Conservation (phyloP, 2,797 vertebrate genomes). For the Cossypha polioptera region DNA sequence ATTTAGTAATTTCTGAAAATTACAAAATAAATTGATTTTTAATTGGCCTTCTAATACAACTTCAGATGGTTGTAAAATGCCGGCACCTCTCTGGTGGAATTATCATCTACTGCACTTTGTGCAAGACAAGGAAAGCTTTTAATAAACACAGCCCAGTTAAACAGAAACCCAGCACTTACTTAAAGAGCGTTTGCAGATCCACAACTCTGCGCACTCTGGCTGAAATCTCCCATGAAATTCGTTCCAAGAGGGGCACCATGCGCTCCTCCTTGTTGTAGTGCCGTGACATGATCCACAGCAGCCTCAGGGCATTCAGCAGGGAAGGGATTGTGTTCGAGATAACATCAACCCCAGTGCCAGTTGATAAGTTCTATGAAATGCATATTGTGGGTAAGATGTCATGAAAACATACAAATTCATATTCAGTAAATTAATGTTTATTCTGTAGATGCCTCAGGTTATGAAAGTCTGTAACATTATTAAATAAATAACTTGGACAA, state of each 20-base stretch:
- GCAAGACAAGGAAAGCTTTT: not conserved
- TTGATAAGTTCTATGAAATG: conserved; percentile 80
- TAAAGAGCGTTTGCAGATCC: conserved; percentile 81
- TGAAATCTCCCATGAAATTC: conserved; percentile 90
- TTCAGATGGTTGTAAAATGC: not conserved
- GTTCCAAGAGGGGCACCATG: conserved; percentile 90
- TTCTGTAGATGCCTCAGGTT: not conserved
- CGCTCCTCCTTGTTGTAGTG: conserved; percentile 88
- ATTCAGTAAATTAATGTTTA: not conserved
- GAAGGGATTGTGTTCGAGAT: conserved; percentile 83
- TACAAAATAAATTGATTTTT: not conserved
- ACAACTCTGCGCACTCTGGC: conserved; percentile 79
- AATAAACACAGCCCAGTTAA: not conserved
- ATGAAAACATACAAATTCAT: not conserved
- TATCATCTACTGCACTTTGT: fast-evolving
- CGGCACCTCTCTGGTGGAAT: not conserved
- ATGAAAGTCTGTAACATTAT: not conserved
- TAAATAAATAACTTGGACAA: not conserved
- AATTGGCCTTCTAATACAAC: not conserved
- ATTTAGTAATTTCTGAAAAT: not conserved
- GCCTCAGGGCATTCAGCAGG: conserved; percentile 86
- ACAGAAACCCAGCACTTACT: conserved; percentile 70
- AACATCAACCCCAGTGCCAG: conserved; percentile 76
- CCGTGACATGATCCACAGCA: conserved; percentile 89
- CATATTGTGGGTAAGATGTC: not conserved